These are phyloP conservation scores for Catharus ustulatus DNA, from an alignment of 2,797 vertebrate species.

Conservation along the genomic window DNA sequence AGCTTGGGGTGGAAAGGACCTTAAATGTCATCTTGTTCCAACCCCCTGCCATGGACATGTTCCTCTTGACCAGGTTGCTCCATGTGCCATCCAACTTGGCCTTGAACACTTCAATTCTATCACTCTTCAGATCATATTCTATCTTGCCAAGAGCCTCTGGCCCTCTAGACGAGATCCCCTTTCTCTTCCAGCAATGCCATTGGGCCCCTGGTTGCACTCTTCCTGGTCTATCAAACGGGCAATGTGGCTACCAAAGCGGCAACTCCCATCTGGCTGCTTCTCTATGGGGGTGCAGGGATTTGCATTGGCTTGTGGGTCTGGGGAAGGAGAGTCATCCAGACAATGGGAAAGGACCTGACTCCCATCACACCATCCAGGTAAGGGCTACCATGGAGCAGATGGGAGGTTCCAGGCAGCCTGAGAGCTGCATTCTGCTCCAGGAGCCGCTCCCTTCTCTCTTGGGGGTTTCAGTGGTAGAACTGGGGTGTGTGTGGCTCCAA, in stretches of 20 bases:
- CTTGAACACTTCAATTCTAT: background rate
- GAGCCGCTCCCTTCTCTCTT: background rate
- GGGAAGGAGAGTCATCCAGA: slow-evolving; percentile 96
- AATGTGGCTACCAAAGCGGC: slow-evolving; percentile 81
- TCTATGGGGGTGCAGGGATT: slow-evolving; percentile 92
- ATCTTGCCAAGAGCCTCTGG: background rate
- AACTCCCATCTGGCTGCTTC: slow-evolving; percentile 93
- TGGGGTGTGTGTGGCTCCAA: rapidly evolving
- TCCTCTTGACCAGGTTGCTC: background rate
- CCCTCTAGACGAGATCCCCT: background rate
- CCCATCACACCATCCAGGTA: slow-evolving; percentile 98
- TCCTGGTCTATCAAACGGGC: slow-evolving; percentile 85
- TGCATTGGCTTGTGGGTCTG: slow-evolving; percentile 93
- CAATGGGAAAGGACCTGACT: slow-evolving; percentile 95
- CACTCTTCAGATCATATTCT: too few relatives aligned
- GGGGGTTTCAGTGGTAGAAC: background rate
- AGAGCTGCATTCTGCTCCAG: background rate
- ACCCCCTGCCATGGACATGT: background rate
- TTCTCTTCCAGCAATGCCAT: slow-evolving; percentile 89
- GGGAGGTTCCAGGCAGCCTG: background rate
- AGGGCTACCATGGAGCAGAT: background rate
- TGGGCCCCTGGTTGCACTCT: slow-evolving; percentile 92
- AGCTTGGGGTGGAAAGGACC: background rate
- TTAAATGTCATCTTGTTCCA: background rate
- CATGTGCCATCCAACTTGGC: background rate